Evolutionary conservation across 2,113 vertebrate genomes (phyloP), one percentile per base, ranked within the genome.

Genomic region (Limnothrissa miodon): DNA sequence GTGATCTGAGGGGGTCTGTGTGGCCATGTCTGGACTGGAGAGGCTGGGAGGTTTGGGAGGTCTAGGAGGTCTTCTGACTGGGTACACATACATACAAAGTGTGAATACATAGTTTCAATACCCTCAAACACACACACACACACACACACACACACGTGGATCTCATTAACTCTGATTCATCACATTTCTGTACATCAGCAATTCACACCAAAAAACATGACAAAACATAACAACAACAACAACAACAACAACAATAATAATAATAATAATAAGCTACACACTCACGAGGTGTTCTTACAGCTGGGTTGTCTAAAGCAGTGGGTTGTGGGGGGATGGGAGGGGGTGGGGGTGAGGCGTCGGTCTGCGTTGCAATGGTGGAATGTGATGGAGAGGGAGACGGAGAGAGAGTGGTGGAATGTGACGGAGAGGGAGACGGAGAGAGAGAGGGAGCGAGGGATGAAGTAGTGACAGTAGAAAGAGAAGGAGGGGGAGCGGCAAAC

Each of bases 311-410:
- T 90, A 87, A 90, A 89, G 86, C 84, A 70, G 93, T 53, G 90
- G 92, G 92, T 93, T 93, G 93, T 90, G 87, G 93, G 90, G 81
- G 48, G 0, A 25, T 66, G 33, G 66, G n/a, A n/a, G n/a, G n/a
- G n/a, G n/a, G n/a, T n/a, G n/a, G n/a, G n/a, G n/a, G 66, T 36
- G 66, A 33, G 4, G 15, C 5, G 89, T 99, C 98, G 1, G 98
- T 99, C 92, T 99, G 98, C 0, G 97, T 99, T 91, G 98, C 95
- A 88, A 95, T 97, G 88, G 96, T 98, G 85, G 91, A 93, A 17
- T 94, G 96, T 23, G 88, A 85, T 84, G 88, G 92, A 87, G 88
- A 93, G 5, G 86, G 44, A 3, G n/a, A n/a, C n/a, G n/a, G n/a
- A n/a, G n/a, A n/a, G n/a, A n/a, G n/a, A n/a, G n/a, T n/a, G n/a